A percentile compares a stretch with the other conserved stretches of the same genome.
Evolutionary conservation across 2,113 vertebrate species (phyloP).

Genomic region (Anarrhichthys ocellatus): DNA sequence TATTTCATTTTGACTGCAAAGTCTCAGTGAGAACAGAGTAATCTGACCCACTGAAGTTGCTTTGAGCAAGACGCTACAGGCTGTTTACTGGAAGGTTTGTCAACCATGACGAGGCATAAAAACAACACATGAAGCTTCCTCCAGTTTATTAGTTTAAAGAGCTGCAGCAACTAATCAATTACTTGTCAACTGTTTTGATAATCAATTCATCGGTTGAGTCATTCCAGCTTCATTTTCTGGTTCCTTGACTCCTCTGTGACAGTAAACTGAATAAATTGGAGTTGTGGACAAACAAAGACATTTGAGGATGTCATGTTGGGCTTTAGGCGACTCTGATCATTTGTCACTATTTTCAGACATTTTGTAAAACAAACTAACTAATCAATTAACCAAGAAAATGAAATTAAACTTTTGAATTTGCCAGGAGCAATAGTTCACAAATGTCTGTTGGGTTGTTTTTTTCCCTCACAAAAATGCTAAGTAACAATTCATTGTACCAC

Average conservation of each 20-base stretch:
- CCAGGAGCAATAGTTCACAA: constrained; percentile 1
- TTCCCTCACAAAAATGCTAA: background rate
- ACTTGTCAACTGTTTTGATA: background rate
- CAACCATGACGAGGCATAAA: background rate
- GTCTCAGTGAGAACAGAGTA: background rate
- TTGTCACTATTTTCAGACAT: background rate
- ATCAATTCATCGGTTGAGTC: background rate
- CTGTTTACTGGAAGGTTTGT: constrained; percentile 27
- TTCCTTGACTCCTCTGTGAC: background rate
- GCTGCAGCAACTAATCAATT: background rate
- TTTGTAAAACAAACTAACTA: background rate
- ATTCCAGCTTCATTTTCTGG: background rate
- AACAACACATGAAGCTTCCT: background rate
- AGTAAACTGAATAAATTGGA: background rate
- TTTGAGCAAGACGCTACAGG: constrained; percentile 7
- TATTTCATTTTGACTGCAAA: background rate
- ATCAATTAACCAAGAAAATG: background rate
- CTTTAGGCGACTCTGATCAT: background rate
- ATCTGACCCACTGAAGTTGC: background rate
- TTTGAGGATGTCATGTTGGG: background rate
- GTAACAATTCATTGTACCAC: background rate
- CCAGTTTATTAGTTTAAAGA: constrained; percentile 23
- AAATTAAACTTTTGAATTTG: background rate
- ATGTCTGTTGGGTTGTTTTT: background rate
- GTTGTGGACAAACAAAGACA: background rate